A percentile compares a stretch with the other conserved stretches of the same genome.
Evolutionary conservation across 2,113 vertebrate species (phyloP).

Genomic region (Ardeotis arabs): DNA sequence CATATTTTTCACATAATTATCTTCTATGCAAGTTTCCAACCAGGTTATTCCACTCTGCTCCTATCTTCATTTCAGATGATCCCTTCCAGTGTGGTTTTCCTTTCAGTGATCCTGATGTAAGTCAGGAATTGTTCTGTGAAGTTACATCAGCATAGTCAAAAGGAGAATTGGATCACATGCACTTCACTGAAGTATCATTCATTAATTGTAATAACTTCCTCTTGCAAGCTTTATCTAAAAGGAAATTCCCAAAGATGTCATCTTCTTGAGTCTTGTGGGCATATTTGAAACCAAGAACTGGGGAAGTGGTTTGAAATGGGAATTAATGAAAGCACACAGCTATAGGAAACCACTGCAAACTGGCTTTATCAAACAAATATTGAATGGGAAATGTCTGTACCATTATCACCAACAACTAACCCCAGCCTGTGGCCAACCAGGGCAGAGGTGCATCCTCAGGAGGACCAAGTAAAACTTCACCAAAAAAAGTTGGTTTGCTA

Average conservation of each 20-base stretch:
- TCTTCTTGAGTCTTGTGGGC: neutral
- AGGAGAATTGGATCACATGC: neutral
- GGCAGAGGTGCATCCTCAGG: fast-evolving
- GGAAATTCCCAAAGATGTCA: neutral
- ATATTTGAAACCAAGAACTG: neutral
- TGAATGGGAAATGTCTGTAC: neutral
- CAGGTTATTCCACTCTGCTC: neutral
- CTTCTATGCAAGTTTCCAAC: neutral
- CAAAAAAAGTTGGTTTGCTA: neutral
- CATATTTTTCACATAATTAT: neutral
- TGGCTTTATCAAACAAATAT: neutral
- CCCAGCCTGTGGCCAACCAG: neutral
- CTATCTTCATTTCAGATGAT: neutral
- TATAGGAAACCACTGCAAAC: neutral
- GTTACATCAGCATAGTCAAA: neutral
- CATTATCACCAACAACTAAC: no score
- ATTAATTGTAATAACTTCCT: neutral
- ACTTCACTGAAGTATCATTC: neutral
- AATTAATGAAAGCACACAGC: neutral
- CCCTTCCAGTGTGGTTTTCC: neutral
- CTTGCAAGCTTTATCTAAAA: neutral
- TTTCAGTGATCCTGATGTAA: neutral
- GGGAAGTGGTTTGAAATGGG: neutral
- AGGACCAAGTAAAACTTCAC: neutral
- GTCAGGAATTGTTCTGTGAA: neutral